Percentiles rank a stretch among this genome's conserved stretches.
phyloP scores from a whole-genome alignment of 2,113 vertebrate genomes.

The Catagonus wagneri region DNA sequence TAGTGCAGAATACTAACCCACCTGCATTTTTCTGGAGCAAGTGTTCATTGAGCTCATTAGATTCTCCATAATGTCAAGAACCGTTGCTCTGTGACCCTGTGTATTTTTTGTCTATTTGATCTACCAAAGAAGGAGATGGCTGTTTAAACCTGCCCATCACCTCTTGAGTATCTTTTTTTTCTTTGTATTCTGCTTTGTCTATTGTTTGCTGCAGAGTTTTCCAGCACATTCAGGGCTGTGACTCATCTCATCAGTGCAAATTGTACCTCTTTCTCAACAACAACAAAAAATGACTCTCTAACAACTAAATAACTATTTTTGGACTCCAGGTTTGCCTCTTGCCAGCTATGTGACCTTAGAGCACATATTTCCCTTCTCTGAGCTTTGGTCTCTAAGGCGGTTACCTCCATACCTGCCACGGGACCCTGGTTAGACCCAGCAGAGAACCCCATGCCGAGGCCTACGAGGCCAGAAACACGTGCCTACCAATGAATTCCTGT shows the following conservation, averaged over 20 bases:
- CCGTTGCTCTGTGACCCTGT: too few species aligned
- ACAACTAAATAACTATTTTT: neutral
- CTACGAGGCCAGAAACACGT: neutral
- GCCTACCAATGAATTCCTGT: neutral
- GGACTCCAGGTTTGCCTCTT: neutral
- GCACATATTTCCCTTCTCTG: neutral
- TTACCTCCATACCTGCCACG: neutral
- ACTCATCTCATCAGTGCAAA: neutral
- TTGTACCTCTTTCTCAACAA: neutral
- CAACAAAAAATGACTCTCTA: neutral
- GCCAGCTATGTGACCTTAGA: neutral
- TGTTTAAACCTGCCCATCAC: neutral
- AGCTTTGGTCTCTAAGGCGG: neutral
- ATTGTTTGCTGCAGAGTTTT: neutral
- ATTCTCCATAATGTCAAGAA: neutral
- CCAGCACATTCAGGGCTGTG: neutral
- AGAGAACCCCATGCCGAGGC: neutral
- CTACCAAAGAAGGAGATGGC: neutral
- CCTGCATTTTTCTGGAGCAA: neutral
- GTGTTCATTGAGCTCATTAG: neutral
- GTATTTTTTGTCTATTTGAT: neutral
- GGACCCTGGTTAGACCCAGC: neutral
- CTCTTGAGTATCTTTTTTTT: neutral
- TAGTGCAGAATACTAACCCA: neutral
- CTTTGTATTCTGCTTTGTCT: neutral